Conservation (phyloP, 1,140 invertebrate species). For the Macrobrachium nipponense region DNA sequence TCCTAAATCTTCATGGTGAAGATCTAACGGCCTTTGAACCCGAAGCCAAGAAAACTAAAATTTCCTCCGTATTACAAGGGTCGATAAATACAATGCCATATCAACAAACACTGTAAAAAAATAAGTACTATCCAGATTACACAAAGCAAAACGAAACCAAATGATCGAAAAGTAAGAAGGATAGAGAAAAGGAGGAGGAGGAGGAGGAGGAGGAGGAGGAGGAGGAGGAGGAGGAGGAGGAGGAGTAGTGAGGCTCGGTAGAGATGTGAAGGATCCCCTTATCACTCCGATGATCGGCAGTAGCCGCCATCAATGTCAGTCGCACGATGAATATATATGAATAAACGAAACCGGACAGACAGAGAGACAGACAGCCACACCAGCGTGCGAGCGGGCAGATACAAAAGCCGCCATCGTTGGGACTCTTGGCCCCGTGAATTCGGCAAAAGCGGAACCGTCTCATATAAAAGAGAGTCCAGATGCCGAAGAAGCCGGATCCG, state of each 20-base stretch:
- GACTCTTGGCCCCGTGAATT: background rate
- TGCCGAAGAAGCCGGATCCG: too few species aligned
- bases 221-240: background rate
- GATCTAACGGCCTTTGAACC: too few species aligned
- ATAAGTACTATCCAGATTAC: too few species aligned
- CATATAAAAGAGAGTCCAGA: too few species aligned
- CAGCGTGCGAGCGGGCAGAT: too few species aligned
- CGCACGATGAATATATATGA: background rate
- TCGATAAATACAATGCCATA: too few species aligned
- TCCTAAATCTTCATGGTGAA: too few species aligned
- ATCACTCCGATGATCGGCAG: background rate
- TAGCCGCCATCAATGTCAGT: background rate
- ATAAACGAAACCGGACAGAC: background rate
- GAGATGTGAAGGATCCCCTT: too few species aligned
- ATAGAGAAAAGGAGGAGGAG: background rate
- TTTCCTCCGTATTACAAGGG: too few species aligned
- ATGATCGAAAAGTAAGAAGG: background rate
- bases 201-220: background rate
- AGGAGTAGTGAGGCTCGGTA: background rate
- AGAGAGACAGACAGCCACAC: too few species aligned
- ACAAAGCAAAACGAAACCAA: background rate
- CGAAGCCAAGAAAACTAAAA: too few species aligned
- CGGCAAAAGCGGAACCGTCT: background rate
- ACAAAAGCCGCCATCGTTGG: background rate
- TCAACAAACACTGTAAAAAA: too few species aligned